These are phyloP conservation scores for Erpobdella octoculata DNA, from an alignment of 2,888 invertebrate species.

Conservation along the genomic window DNA sequence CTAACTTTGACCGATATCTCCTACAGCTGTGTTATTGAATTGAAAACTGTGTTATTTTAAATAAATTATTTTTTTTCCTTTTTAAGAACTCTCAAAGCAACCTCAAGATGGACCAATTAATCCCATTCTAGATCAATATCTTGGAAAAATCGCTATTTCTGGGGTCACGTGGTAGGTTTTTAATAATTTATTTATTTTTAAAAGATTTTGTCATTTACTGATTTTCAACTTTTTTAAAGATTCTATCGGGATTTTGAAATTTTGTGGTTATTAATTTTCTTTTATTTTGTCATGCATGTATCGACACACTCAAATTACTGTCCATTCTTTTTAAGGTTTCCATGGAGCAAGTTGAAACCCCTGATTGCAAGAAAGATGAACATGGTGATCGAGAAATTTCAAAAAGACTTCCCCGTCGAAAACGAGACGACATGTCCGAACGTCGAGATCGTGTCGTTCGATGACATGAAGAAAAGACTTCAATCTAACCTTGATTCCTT, in stretches of 20 bases:
- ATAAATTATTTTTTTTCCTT: no score
- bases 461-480: constrained; percentile 63
- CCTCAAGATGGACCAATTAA: constrained; percentile 3
- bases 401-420: constrained; percentile 68
- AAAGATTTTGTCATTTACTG: background rate
- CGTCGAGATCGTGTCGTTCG: constrained; percentile 81
- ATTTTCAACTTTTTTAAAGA: background rate
- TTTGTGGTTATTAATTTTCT: no score
- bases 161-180: constrained; percentile 34
- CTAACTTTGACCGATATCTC: no score
- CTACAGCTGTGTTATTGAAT: no score
- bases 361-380: constrained; percentile 79
- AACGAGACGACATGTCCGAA: constrained; percentile 74
- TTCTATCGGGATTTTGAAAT: no score
- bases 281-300: no score
- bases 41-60: no score
- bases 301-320: no score
- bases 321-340: constrained; percentile 31
- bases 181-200: background rate
- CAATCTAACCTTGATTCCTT: constrained; percentile 48
- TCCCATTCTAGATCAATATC: constrained; percentile 33
- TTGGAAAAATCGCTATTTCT: constrained; percentile 31
- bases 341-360: constrained; percentile 51
- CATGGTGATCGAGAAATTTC: constrained; percentile 77
- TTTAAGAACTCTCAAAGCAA: constrained; percentile 14